phyloP scores from a whole-genome alignment of 2,797 vertebrate genomes.

The Amphiprion clarkii region DNA sequence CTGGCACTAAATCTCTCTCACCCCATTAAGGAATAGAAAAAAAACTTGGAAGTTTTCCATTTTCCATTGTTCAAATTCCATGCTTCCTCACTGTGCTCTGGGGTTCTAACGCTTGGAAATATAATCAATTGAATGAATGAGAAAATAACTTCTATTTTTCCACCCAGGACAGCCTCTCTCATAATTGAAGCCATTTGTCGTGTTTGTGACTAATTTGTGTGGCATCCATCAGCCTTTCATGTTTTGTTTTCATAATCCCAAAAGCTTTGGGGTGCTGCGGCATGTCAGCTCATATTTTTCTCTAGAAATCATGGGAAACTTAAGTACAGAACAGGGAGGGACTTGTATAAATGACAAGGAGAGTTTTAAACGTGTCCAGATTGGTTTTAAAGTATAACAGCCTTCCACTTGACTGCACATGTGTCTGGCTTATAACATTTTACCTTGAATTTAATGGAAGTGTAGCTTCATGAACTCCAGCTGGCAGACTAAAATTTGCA shows the following conservation, averaged over 20 bases:
- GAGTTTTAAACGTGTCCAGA: not conserved
- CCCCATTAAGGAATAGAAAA: conserved; percentile 30
- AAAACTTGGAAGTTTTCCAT: conserved; percentile 44
- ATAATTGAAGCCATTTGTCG: conserved; percentile 46
- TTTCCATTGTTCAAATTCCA: conserved; percentile 33
- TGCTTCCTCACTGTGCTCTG: conserved; percentile 14
- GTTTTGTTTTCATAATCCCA: conserved; percentile 15
- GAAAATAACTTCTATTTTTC: conserved; percentile 30
- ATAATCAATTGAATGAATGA: conserved; percentile 44
- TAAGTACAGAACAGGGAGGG: not conserved
- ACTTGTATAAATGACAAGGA: not conserved
- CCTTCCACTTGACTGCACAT: not conserved
- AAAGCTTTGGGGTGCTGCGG: conserved; percentile 11
- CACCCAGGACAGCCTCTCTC: conserved; percentile 11
- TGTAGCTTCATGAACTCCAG: no score
- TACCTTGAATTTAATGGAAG: no score
- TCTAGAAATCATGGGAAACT: conserved; percentile 7
- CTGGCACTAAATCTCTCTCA: conserved; percentile 49
- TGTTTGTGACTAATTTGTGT: conserved; percentile 31
- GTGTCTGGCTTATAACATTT: not conserved
- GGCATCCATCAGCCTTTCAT: conserved; percentile 23
- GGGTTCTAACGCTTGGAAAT: conserved; percentile 41
- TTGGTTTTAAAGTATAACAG: not conserved
- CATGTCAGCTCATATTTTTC: conserved; percentile 26
- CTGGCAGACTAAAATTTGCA: no score